Percentiles rank a stretch among this genome's conserved stretches.
Evolutionary conservation across 2,888 invertebrate genomes (phyloP).

Genomic region (Slavum lentiscoides): DNA sequence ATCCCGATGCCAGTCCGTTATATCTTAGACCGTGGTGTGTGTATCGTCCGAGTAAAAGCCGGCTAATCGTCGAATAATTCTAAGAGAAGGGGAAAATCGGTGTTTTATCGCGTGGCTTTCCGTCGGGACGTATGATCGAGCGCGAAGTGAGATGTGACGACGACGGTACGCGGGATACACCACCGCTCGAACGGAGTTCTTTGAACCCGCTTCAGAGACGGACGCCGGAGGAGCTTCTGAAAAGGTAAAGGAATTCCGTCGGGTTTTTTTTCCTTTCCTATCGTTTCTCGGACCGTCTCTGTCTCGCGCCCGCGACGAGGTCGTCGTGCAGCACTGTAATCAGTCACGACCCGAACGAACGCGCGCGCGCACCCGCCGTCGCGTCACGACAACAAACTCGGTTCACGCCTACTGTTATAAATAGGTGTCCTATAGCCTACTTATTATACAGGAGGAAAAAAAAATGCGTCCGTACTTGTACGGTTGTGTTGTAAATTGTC

Average conservation of each 20-base stretch:
- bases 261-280: constrained; percentile 40
- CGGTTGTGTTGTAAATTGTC: too few species aligned
- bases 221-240: constrained; percentile 13
- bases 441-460: not conserved
- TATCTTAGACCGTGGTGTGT: too few species aligned
- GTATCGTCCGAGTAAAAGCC: too few species aligned
- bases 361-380: not conserved
- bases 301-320: constrained; percentile 32
- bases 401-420: not conserved
- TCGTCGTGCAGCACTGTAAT: not conserved
- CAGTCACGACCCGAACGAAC: constrained; percentile 42
- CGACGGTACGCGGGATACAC: constrained; percentile 9
- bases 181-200: constrained; percentile 32
- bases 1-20: too few species aligned
- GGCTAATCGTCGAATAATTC: too few species aligned
- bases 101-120: too few species aligned
- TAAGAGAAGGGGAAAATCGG: too few species aligned
- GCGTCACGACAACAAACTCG: constrained; percentile 20
- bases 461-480: not conserved
- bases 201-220: constrained; percentile 45
- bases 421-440: not conserved
- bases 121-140: not conserved
- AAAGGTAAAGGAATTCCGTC: constrained; percentile 47
- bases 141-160: not conserved
- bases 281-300: not conserved